These are phyloP conservation scores for Oscheius onirici DNA, from an alignment of 2,888 invertebrate species.

Conservation along the genomic window DNA sequence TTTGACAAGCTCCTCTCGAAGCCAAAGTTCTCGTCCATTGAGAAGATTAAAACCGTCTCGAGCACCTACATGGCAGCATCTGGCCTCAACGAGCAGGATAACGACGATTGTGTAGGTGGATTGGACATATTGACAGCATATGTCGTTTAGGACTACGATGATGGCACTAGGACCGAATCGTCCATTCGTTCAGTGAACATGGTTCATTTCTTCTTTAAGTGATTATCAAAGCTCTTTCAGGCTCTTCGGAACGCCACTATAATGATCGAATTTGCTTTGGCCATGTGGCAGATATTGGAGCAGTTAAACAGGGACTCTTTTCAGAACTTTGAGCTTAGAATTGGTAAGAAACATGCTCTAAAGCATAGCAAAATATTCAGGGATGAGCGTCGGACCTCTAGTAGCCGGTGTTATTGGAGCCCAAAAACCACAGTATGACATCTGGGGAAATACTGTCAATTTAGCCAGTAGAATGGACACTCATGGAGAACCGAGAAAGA, in stretches of 20 bases:
- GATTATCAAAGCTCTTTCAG: not conserved
- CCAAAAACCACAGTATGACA: conserved; percentile 96
- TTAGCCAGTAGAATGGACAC: conserved; percentile 97
- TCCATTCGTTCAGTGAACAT: conserved; percentile 11
- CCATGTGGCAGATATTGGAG: conserved; percentile 89
- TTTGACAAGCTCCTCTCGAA: conserved; percentile 93
- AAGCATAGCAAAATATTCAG: conserved; percentile 74
- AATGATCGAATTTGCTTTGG: conserved; percentile 91
- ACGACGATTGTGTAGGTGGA: conserved; percentile 50
- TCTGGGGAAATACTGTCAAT: conserved; percentile 98
- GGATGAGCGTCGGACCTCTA: conserved; percentile 87
- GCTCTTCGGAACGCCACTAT: conserved; percentile 80
- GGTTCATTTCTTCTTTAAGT: not conserved
- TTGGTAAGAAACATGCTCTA: conserved; percentile 78
- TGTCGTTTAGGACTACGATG: conserved; percentile 43
- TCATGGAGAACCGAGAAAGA: conserved; percentile 84
- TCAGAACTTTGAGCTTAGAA: conserved; percentile 91
- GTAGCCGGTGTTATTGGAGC: conserved; percentile 97
- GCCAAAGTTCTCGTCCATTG: conserved; percentile 92
- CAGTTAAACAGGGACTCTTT: conserved; percentile 95
- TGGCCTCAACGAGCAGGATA: conserved; percentile 77
- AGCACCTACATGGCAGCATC: conserved; percentile 98
- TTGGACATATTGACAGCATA: not conserved
- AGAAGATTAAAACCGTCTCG: conserved; percentile 97
- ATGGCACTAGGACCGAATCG: conserved; percentile 42